These are phyloP conservation scores for Sympetrum striolatum DNA, from an alignment of 2,888 invertebrate species.

Conservation along the genomic window DNA sequence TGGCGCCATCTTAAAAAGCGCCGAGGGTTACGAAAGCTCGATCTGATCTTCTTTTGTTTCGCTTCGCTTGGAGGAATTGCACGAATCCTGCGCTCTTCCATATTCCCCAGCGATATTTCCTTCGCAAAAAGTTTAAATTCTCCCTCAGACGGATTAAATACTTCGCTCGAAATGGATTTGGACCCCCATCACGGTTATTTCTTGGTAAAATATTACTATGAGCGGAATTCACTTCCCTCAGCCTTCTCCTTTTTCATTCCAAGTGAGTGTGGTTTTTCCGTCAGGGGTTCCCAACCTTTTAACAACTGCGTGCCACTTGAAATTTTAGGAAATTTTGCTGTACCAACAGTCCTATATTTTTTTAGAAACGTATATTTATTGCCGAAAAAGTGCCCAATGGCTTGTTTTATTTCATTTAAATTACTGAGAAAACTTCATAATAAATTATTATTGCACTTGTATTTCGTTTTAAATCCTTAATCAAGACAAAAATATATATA, in stretches of 20 bases:
- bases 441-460: no score
- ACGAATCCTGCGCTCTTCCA: background rate
- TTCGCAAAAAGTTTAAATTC: background rate
- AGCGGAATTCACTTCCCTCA: background rate
- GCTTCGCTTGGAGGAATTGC: background rate
- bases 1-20: background rate
- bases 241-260: background rate
- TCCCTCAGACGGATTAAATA: background rate
- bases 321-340: no score
- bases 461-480: no score
- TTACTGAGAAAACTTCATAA: no score
- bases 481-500: no score
- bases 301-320: no score
- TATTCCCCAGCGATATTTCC: background rate
- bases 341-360: no score
- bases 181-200: background rate
- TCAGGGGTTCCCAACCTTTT: no score
- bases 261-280: background rate
- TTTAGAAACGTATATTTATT: no score
- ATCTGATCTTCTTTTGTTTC: background rate
- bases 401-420: no score
- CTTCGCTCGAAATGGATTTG: background rate
- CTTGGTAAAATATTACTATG: background rate
- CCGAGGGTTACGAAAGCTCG: background rate
- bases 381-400: no score